Evolutionary conservation across 2,113 vertebrate genomes (phyloP), one percentile per base, ranked within the genome.

Genomic region (Anser brachyrhynchus): DNA sequence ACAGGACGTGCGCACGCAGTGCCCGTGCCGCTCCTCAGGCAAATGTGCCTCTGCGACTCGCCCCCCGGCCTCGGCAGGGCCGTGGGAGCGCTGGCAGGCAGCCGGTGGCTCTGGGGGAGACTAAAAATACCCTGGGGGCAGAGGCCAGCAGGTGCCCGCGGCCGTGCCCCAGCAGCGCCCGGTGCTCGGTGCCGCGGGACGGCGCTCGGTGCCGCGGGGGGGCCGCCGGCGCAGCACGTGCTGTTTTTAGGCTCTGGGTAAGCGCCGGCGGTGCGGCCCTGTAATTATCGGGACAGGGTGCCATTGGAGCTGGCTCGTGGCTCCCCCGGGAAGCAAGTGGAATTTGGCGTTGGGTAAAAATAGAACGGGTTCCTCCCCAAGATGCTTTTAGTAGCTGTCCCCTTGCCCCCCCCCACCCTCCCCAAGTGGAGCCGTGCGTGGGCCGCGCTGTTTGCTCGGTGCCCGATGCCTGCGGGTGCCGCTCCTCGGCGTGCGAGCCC

Each of bases 291-390:
- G 64, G 44, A 19, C 4, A 3, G 80, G 85, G 70, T 79, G 86
- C 84, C 67, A 33, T 65, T 9, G 61, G 71, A 37, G 57, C 39
- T 39, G 43, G 84, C 79, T 33, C 13, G 28, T n/a, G 37, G 81
- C 72, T 94, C 95, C 88, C 81, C 64, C 2, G 88, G 91, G 93
- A 44, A 11, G 58, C 18, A 23, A 5, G 67, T 89, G 93, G 72
- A 61, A 79, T 94, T 79, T 44, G 72, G 37, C 58, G 39, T 52
- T 69, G 62, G 82, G 78, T 73, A 93, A 96, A 96, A 96, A 93
- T 96, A 95, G 91, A 79, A 20, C 43, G 31, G 59, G 54, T 80
- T 87, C 89, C 65, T 92, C 82, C 95, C 88, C 93, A 43, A 8
- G 39, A 61, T 0, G 0, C 33, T 79, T 89, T 79, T 62, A 71